Conservation (phyloP, 2,113 vertebrate species). For the Turdus rufiventris region DNA sequence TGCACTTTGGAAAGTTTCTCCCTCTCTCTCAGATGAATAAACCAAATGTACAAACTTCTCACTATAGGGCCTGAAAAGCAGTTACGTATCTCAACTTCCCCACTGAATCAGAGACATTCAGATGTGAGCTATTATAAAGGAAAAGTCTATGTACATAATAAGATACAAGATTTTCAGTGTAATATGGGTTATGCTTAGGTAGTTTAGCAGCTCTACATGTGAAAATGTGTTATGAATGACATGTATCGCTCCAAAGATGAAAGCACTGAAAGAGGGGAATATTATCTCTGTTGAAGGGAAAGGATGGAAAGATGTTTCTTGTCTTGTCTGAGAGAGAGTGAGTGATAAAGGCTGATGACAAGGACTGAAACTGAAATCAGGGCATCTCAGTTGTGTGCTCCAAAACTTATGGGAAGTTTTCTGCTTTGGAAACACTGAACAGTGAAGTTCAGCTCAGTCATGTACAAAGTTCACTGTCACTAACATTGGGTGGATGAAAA, state of each 20-base stretch:
- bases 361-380: background rate
- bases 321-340: background rate
- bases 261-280: background rate
- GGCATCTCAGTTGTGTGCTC: background rate
- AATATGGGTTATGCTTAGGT: background rate
- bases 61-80: background rate
- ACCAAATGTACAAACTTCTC: background rate
- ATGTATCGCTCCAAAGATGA: background rate
- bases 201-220: background rate
- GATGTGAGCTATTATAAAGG: background rate
- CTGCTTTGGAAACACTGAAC: background rate
- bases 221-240: background rate
- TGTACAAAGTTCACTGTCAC: background rate
- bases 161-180: background rate
- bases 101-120: background rate
- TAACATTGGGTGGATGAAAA: background rate
- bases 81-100: background rate
- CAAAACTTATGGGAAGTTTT: background rate
- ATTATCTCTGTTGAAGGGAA: background rate
- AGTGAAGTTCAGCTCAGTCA: background rate
- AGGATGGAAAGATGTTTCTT: background rate
- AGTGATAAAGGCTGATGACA: background rate
- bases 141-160: background rate
- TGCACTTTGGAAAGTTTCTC: background rate
- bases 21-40: background rate